Percentiles rank a stretch among this genome's conserved stretches.
Evolutionary conservation across 2,113 vertebrate species (phyloP).

Genomic region (Hirundichthys speculiger): DNA sequence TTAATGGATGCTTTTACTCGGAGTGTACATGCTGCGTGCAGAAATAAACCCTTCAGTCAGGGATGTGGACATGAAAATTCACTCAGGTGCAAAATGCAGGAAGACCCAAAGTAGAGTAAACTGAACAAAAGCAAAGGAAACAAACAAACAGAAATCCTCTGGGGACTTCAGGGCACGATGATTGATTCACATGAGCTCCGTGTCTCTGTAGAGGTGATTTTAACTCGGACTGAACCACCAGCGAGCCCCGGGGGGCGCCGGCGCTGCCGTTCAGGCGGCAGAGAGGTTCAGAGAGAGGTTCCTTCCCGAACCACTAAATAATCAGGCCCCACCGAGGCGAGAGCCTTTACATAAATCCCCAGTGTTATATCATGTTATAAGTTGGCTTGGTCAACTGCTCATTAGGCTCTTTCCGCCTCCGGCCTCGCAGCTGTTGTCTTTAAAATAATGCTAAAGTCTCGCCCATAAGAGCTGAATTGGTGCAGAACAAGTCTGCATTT

Average conservation of each 20-base stretch:
- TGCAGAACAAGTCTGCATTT: constrained; percentile 26
- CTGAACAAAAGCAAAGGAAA: constrained; percentile 36
- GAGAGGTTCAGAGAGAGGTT: no score
- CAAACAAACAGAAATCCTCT: constrained; percentile 37
- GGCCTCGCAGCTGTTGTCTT: constrained; percentile 46
- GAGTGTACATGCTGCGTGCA: constrained; percentile 16
- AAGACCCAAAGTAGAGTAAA: constrained; percentile 12
- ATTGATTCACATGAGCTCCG: constrained; percentile 34
- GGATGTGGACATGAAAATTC: constrained; percentile 44
- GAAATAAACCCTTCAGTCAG: constrained; percentile 24
- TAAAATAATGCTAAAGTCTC: constrained; percentile 30
- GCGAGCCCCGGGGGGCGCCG: constrained; percentile 17
- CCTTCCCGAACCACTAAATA: constrained; percentile 24
- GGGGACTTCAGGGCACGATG: constrained; percentile 34
- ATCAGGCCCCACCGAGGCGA: constrained; percentile 15
- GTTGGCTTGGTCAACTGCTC: constrained; percentile 30
- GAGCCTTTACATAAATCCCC: constrained; percentile 19
- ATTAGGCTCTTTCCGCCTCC: constrained; percentile 13
- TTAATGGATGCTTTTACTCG: constrained; percentile 42
- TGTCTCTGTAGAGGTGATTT: constrained; percentile 48
- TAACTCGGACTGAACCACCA: constrained; percentile 48
- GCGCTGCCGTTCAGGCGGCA: constrained; percentile 21
- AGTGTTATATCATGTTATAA: constrained; percentile 10
- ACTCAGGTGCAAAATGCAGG: constrained; percentile 23
- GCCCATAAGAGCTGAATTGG: constrained; percentile 26